A percentile compares a stretch with the other conserved stretches of the same genome.
phyloP scores from a whole-genome alignment of 2,888 invertebrate genomes.

The Drosophila nigritarsus region DNA sequence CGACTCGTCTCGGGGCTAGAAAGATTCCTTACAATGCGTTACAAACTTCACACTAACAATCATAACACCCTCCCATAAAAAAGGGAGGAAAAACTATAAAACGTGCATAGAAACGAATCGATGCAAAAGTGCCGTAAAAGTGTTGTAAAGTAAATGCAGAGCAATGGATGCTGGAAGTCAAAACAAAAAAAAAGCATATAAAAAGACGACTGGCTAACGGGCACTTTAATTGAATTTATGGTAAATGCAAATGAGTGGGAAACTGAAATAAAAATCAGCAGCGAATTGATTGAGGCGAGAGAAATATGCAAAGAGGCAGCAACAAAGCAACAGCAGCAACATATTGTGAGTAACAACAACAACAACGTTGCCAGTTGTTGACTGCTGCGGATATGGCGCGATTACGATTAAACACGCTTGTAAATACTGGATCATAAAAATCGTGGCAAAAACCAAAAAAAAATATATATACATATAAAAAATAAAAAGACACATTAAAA shows the following conservation, averaged over 20 bases:
- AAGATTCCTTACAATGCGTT: neutral
- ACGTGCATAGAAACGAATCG: constrained; percentile 8
- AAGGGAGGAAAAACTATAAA: neutral
- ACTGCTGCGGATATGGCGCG: constrained; percentile 43
- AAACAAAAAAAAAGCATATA: constrained; percentile 12
- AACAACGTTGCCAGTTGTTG: constrained; percentile 32
- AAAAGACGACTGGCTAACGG: constrained; percentile 21
- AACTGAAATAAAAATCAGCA: constrained; percentile 63
- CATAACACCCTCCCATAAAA: neutral
- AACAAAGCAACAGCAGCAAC: constrained; percentile 29
- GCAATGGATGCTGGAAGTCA: constrained; percentile 15
- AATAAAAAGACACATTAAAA: constrained; percentile 18
- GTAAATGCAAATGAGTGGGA: constrained; percentile 76
- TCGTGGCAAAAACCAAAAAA: constrained; percentile 17
- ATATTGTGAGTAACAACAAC: constrained; percentile 18
- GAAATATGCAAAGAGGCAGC: constrained; percentile 57
- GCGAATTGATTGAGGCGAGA: constrained; percentile 63
- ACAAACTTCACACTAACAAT: neutral
- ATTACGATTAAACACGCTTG: constrained; percentile 79
- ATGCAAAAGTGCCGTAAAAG: constrained; percentile 12
- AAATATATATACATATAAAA: neutral
- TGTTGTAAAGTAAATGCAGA: constrained; percentile 33
- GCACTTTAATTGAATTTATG: constrained; percentile 75
- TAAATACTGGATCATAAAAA: constrained; percentile 73
- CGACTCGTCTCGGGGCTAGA: accelerated